These are phyloP conservation scores for Phalacrocorax aristotelis DNA, from an alignment of 2,113 vertebrate species.

Conservation along the genomic window DNA sequence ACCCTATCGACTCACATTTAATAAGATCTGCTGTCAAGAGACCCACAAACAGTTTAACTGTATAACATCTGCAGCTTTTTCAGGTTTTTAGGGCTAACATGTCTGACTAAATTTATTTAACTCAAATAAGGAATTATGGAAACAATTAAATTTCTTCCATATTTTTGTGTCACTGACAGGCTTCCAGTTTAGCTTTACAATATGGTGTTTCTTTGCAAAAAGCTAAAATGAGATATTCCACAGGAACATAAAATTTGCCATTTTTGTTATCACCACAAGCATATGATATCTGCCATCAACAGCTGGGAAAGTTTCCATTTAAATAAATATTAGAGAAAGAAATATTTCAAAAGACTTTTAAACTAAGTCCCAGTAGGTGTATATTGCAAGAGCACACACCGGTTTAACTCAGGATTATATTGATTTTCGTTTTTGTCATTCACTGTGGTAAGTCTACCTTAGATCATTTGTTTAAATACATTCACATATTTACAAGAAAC, in stretches of 20 bases:
- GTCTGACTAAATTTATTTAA: conserved; percentile 9
- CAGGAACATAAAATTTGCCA: background rate
- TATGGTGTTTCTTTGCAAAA: background rate
- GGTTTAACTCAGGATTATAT: background rate
- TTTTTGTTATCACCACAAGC: background rate
- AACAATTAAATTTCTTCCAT: conserved; percentile 8
- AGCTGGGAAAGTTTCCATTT: conserved; percentile 1
- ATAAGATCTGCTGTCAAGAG: conserved; percentile 12
- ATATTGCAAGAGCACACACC: background rate
- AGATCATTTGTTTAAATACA: background rate
- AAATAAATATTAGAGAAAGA: conserved; percentile 34
- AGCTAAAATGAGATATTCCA: background rate
- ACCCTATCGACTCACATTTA: background rate
- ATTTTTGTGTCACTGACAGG: background rate
- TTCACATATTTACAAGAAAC: background rate
- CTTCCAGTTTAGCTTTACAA: background rate
- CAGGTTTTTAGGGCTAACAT: background rate
- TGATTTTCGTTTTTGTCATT: background rate
- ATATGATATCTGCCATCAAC: background rate
- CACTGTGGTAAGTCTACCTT: background rate
- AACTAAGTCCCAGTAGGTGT: background rate
- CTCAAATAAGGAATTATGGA: conserved; percentile 7
- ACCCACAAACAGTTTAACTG: conserved; percentile 30
- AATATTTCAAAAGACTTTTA: conserved; percentile 4
- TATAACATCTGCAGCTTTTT: background rate